phyloP scores from a whole-genome alignment of 1,140 invertebrate genomes.

The Hycleus phaleratus region DNA sequence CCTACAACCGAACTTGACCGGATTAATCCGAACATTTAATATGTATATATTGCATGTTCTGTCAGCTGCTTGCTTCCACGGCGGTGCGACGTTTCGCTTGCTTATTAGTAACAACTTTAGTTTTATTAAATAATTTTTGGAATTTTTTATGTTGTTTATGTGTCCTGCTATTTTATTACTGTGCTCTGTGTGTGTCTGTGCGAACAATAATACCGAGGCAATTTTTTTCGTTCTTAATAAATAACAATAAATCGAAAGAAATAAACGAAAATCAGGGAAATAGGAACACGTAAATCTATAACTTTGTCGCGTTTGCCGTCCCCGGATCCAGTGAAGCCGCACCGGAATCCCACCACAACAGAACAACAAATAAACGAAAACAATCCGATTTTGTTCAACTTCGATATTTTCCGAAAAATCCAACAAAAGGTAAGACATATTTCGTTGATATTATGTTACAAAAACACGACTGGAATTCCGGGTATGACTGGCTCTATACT shows the following conservation, averaged over 20 bases:
- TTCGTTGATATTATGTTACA: background rate
- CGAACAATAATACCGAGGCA: slow-evolving; percentile 22
- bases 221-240: background rate
- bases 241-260: background rate
- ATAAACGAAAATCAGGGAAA: background rate
- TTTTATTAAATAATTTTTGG: slow-evolving; percentile 16
- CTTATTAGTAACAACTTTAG: slow-evolving; percentile 35
- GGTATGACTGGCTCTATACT: background rate
- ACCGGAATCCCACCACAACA: slow-evolving; percentile 5
- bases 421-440: too few species aligned
- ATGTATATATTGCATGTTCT: slow-evolving; percentile 29
- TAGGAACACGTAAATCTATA: background rate
- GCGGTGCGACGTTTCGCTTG: slow-evolving; percentile 35
- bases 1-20: slow-evolving; percentile 22
- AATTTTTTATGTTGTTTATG: slow-evolving; percentile 38
- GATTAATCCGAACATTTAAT: slow-evolving; percentile 19
- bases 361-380: too few species aligned
- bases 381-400: too few species aligned
- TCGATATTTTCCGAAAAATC: too few species aligned
- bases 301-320: background rate
- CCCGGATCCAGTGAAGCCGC: slow-evolving; percentile 4
- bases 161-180: slow-evolving; percentile 26
- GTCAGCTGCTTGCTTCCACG: slow-evolving; percentile 39
- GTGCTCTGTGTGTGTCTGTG: slow-evolving; percentile 20
- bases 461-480: slow-evolving; percentile 8